Conservation (phyloP, 2,888 invertebrate species). For the Lordiphosa fenestrarum region DNA sequence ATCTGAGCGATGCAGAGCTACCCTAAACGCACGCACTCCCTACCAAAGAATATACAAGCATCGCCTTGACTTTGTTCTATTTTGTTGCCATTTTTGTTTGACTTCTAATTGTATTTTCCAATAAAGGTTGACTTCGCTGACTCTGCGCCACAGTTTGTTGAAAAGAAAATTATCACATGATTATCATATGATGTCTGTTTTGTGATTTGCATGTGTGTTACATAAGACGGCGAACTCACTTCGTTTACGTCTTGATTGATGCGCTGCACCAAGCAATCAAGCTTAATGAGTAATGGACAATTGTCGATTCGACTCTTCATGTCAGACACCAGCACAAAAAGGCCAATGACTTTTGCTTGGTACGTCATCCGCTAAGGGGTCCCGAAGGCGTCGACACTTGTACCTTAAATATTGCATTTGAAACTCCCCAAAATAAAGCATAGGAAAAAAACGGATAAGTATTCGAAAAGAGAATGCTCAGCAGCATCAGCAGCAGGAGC, state of each 20-base stretch:
- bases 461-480: conserved; percentile 8
- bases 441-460: conserved; percentile 7
- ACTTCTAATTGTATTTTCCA: conserved; percentile 58
- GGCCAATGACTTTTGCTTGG: conserved; percentile 59
- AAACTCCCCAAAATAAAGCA: conserved; percentile 10
- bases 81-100: conserved; percentile 3
- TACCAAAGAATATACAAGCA: no score
- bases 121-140: conserved; percentile 42
- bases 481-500: neutral
- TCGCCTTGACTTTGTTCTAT: no score
- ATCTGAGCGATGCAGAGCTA: no score
- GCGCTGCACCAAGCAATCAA: conserved; percentile 44
- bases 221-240: neutral
- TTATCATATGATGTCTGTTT: conserved; percentile 58
- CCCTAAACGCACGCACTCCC: no score
- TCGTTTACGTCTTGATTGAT: conserved; percentile 35
- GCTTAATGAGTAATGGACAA: conserved; percentile 45
- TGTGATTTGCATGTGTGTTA: conserved; percentile 40
- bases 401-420: conserved; percentile 31
- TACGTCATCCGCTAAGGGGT: neutral
- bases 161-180: conserved; percentile 61
- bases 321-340: conserved; percentile 26
- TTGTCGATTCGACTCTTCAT: conserved; percentile 15
- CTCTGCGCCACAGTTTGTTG: conserved; percentile 31
- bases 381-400: conserved; percentile 16